Evolutionary conservation across 2,113 vertebrate genomes (phyloP), one percentile per base, ranked within the genome.

Genomic region (Myotis lucifugus): DNA sequence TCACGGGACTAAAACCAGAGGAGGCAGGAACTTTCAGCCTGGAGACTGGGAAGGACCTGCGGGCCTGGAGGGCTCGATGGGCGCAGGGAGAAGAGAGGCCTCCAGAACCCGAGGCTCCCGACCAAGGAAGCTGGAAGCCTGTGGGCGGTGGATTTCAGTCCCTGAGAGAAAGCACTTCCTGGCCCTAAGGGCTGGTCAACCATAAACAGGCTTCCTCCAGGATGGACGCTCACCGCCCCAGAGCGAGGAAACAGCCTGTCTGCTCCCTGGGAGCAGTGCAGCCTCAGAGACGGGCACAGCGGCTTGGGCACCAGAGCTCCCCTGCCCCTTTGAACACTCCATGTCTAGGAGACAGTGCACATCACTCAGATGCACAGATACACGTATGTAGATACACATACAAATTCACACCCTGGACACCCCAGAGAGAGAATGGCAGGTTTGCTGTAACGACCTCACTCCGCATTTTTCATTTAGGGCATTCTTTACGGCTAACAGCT

Each of bases 341-440:
- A 34, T 37, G 4, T n/a, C 50, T 42, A 23, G 5, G 18, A 72
- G 15, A 72, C 15, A 9, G 79, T 17, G 3, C 17, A 4, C 9
- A 40, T 21, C 18, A 34, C 5, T 14, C 37, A 23, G 11, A 59
- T 19, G 27, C 48, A 54, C 48, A 54, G 52, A 87, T 7, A 73
- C 4, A 78, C 0, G 18, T 0, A 48, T 5, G 46, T 0, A 54
- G 1, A 50, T 27, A 34, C 3, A 73, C 25, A 77, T 27, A 64
- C 50, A 74, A 61, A 50, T 40, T 72, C 67, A 91, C 23, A 95
- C 37, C 59, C 73, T 74, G 34, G 50, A 72, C 34, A 81, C 12
- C 13, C 12, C 23, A 72, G 54, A 69, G 8, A 66, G 25, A 56
- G 1, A 92, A 54, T 3, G 2, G 64, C 27, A 79, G 66, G 61